These are phyloP conservation scores for Dolomedes plantarius DNA, from an alignment of 2,888 invertebrate species.

Conservation along the genomic window DNA sequence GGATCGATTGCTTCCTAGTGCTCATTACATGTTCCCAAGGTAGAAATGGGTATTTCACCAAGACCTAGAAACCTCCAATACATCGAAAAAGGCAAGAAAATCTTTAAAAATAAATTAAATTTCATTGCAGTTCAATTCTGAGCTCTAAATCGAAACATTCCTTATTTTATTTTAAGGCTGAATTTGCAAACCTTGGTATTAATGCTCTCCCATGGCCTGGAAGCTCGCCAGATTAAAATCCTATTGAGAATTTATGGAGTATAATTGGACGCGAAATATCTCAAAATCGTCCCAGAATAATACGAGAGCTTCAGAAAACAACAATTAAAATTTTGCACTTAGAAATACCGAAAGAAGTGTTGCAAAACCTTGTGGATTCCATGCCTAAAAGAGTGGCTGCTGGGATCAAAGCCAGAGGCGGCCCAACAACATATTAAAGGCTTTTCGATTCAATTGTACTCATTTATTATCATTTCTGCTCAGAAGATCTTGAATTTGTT, in stretches of 20 bases:
- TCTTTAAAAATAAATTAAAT: background rate
- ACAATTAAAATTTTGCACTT: too few relatives aligned
- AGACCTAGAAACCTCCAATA: background rate
- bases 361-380: too few relatives aligned
- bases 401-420: too few relatives aligned
- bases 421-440: too few relatives aligned
- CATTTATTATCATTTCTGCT: too few relatives aligned
- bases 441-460: too few relatives aligned
- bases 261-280: background rate
- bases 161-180: background rate
- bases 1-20: background rate
- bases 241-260: conserved; percentile 1
- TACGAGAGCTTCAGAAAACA: background rate
- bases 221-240: too few relatives aligned
- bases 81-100: background rate
- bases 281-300: too few relatives aligned
- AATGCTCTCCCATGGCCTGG: too few relatives aligned
- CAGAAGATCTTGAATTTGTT: too few relatives aligned
- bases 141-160: background rate
- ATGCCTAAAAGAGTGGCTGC: too few relatives aligned
- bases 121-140: background rate
- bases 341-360: background rate
- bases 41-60: background rate
- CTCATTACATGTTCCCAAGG: background rate
- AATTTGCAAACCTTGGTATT: too few relatives aligned